phyloP scores from a whole-genome alignment of 2,113 vertebrate genomes.

The Trichomycterus rosablanca region DNA sequence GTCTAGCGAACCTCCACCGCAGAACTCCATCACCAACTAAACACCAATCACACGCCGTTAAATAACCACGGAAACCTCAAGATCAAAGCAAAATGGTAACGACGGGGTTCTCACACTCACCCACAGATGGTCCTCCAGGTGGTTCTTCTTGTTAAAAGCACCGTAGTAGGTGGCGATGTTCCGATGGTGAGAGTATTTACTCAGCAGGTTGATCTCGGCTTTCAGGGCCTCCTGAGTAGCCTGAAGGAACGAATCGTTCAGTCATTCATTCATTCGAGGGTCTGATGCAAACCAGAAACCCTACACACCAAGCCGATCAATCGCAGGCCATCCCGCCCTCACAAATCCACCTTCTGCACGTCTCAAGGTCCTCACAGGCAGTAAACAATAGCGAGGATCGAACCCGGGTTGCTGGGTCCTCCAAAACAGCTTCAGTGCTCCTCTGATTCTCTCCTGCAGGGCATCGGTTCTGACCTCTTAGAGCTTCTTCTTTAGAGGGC shows the following conservation, averaged over 20 bases:
- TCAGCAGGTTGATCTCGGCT: slow-evolving; percentile 41
- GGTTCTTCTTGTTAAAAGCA: slow-evolving; percentile 33
- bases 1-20: slow-evolving; percentile 79
- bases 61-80: not conserved
- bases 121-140: slow-evolving; percentile 39
- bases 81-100: not conserved
- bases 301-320: too few species aligned
- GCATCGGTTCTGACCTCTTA: too few species aligned
- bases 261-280: too few species aligned
- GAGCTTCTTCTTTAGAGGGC: too few species aligned
- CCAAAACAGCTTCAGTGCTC: too few species aligned
- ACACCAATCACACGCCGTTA: slow-evolving; percentile 18
- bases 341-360: too few species aligned
- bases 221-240: slow-evolving; percentile 9
- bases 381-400: too few species aligned
- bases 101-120: slow-evolving; percentile 18
- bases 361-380: too few species aligned
- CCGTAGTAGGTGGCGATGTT: slow-evolving; percentile 38
- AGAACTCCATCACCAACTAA: slow-evolving; percentile 71
- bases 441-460: too few species aligned
- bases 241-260: not conserved
- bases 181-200: slow-evolving; percentile 34
- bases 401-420: too few species aligned
- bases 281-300: too few species aligned
- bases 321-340: too few species aligned